Base-by-base conservation (phyloP, 1,140 invertebrate species). In the Zaprionus ghesquierei region DNA sequence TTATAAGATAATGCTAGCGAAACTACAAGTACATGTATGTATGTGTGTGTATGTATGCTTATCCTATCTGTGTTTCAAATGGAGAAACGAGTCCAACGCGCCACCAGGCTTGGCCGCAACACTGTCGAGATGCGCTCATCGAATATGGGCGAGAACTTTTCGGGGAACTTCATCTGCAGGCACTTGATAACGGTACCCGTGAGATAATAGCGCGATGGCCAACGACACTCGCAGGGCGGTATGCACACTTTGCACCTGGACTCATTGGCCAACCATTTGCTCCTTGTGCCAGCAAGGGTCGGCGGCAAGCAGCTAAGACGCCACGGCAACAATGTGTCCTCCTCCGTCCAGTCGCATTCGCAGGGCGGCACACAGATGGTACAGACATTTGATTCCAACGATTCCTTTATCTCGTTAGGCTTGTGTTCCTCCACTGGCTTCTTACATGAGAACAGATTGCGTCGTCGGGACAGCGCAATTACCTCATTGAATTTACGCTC, bases 81-180 rank as follows among this genome's bases (percentile, higher is more conserved):
- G 0, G 84, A 89, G 41, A 89, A 89, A 6, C 84, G 77, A 2
- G 80, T 84, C 84, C 84, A 89, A 0, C 84, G 77, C 20, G 80
- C 80, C 20, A 80, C 49, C 3, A 89, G 18, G 58, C 84, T 89
- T 25, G 79, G 73, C 3, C 84, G 44, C 3, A 65, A 49, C 0
- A 63, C 60, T 8, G 77, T 69, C 8, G 23, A 29, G 15, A 71
- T 63, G 0, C 68, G 74, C 1, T 84, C 85, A 38, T 89, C 85
- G 51, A 80, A 89, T n/a, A 84, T 84, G 29, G 85, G 77, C 8
- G 70, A 55, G 49, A 89, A 89, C 64, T 89, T 89, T 31, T 89
- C 84, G 23, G 84, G 84, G 35, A 89, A 89, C 5, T 44, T 70
- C 0, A 62, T 46, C 49, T 84, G 77, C 25, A 89, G 70, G 13